Base-by-base conservation (phyloP, 64 coral and sea anemone species). In the Montipora efflorescens region DNA sequence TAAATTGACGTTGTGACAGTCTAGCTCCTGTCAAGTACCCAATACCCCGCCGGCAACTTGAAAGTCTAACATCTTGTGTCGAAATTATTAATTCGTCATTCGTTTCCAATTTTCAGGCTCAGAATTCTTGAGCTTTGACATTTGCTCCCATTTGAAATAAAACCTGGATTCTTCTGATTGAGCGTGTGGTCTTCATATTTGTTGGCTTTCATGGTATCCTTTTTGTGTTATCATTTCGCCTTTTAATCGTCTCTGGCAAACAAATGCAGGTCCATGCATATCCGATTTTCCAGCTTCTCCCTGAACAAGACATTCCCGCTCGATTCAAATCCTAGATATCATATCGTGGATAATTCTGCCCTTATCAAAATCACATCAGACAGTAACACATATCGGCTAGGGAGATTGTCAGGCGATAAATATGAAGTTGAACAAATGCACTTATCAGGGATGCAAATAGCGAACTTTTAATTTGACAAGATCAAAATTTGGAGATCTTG, bases 1-100 rank as follows among this genome's bases (percentile, higher is more conserved):
- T 81, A 71, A 93, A 93, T 50, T 87, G 87, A 88, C 67, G 74
- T 53, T 88, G 49, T 88, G 92, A 80, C 84, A 80, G 92, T 87
- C 91, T 43, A n/a, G 16, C 23, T 48, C 14, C 23, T 84, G 81
- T 84, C 59, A 84, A 86, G n/a, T 86, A 44, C 5, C 45, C 18
- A 3, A 84, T 57, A n/a, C 36, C 46, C 82, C 15, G 66, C 67
- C 82, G 82, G 82, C 21, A 68, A 86, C 64, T 25, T 86, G 18
- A 72, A 86, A 72, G 82, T 7, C 13, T 2, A 50, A 14, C 61
- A 50, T 71, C 18, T 45, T 16, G 61, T 43, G 36, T 67, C n/a
- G 66, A 48, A 84, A 84, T 84, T 76, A 76, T 76, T 67, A 84
- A 86, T 1, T 72, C 71, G 82, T 86, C 66, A 72, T 86, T 72